Base-by-base conservation (phyloP, 1,140 invertebrate genomes). In the Drosophila pectinifera region DNA sequence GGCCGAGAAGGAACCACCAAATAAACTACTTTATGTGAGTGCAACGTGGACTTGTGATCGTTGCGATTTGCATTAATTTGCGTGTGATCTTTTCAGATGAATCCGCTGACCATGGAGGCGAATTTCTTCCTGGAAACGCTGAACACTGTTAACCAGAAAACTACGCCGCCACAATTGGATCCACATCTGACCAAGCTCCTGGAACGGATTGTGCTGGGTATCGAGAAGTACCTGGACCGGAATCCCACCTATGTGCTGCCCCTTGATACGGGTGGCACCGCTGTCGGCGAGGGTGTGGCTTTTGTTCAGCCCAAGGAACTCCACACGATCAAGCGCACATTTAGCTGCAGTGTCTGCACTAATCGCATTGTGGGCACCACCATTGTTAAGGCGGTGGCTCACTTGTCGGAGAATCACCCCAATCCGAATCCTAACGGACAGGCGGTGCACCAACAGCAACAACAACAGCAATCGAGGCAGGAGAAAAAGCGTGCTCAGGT, bases 51-150 rank as follows among this genome's bases (percentile, higher is more conserved):
- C n/a, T 6, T 20, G 16, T 10, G 4, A 3, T 8, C 14, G 1
- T 8, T 28, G 4, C 1, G n/a, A 39, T 14, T 57, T 11, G 43
- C 5, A 14, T 24, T 36, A 28, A 46, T 0, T 5, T 5, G 14
- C 18, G 3, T 6, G 2, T 1, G 16, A 34, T 49, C 13, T 20
- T 5, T 43, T 22, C 51, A 91, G 90, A 38, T 91, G 24, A 90
- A 91, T 75, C 90, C 90, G 0, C 42, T 91, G 18, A 90, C 90
- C 2, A 42, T 91, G 59, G 90, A 91, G 36, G 83, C 90, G 1
- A 64, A 56, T 38, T 78, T 74, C 26, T 91, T 91, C 45, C 39
- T 91, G 24, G 72, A 91, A 8, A 80, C 80, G 5, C 49, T 91
- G 8, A 72, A 70, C 11, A 24, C 56, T 7, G 68, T 62, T 7